Conservation (phyloP, 2,113 vertebrate species). For the Sprattus sprattus region DNA sequence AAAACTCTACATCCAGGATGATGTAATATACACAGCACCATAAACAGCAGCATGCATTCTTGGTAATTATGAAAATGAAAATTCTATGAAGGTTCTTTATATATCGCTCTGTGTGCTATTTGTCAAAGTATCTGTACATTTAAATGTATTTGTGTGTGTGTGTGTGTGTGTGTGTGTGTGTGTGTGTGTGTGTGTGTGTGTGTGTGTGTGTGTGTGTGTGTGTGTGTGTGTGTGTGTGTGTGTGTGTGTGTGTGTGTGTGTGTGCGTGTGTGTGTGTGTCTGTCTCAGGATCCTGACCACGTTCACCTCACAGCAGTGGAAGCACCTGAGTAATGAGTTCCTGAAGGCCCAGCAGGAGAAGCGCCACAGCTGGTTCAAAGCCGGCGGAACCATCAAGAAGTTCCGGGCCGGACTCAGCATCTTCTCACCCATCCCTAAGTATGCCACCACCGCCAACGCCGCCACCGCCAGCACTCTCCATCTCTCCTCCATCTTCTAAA, state of each 20-base stretch:
- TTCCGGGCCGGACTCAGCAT: slow-evolving; percentile 97
- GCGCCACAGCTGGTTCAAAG: slow-evolving; percentile 97
- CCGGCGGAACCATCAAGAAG: slow-evolving; percentile 96
- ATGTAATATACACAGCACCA: too few species aligned
- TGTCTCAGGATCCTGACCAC: slow-evolving; percentile 87
- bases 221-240: slow-evolving; percentile 14
- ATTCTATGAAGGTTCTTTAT: too few species aligned
- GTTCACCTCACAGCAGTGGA: slow-evolving; percentile 99
- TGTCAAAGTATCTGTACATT: too few species aligned
- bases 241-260: slow-evolving; percentile 16
- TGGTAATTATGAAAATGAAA: too few species aligned
- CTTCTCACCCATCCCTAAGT: slow-evolving; percentile 98
- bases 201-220: slow-evolving; percentile 23
- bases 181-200: slow-evolving; percentile 1
- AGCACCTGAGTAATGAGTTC: slow-evolving; percentile 98
- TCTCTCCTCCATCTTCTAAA: not conserved
- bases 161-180: slow-evolving; percentile 22
- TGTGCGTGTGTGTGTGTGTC: not conserved
- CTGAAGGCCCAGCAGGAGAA: slow-evolving; percentile 98
- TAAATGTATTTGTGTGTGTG: not conserved
- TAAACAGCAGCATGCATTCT: too few species aligned
- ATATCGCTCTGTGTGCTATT: too few species aligned
- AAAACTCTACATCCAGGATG: too few species aligned
- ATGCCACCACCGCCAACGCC: slow-evolving; percentile 45
- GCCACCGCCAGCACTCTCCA: not conserved